Percentiles rank a stretch among this genome's conserved stretches.
These are phyloP conservation scores for Antheraea yamamai DNA, from an alignment of 2,888 invertebrate genomes.

Conservation along the genomic window DNA sequence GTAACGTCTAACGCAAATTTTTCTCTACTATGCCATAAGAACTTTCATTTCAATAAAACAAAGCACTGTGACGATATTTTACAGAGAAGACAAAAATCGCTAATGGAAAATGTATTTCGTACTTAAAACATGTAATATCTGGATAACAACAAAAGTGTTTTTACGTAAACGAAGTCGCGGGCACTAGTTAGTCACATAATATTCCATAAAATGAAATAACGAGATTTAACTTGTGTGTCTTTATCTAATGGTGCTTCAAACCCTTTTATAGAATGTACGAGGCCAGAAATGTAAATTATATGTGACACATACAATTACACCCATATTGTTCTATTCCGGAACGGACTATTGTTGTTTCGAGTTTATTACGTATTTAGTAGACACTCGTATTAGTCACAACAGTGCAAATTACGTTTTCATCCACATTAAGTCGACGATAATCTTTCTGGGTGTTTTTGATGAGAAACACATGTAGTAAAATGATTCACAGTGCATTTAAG, in stretches of 20 bases:
- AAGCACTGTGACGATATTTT: not conserved
- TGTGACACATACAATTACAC: constrained; percentile 12
- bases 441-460: not conserved
- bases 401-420: not conserved
- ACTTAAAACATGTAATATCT: not conserved
- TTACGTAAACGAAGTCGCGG: not conserved
- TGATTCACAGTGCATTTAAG: not conserved
- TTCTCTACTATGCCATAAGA: too few species aligned
- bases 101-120: too few species aligned
- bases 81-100: not conserved
- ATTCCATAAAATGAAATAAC: not conserved
- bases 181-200: not conserved
- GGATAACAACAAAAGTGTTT: not conserved
- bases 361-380: constrained; percentile 6
- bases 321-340: constrained; percentile 7
- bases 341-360: not conserved
- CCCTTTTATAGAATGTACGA: constrained; percentile 2
- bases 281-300: not conserved
- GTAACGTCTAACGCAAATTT: too few species aligned
- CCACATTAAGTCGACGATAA: constrained; percentile 5
- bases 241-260: not conserved
- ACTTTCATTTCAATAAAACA: not conserved
- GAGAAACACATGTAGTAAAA: not conserved
- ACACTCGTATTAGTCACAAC: not conserved
- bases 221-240: not conserved